Evolutionary conservation across 2,797 vertebrate species (phyloP), one percentile per base, ranked within the genome.

Genomic region (Coreius guichenoti): DNA sequence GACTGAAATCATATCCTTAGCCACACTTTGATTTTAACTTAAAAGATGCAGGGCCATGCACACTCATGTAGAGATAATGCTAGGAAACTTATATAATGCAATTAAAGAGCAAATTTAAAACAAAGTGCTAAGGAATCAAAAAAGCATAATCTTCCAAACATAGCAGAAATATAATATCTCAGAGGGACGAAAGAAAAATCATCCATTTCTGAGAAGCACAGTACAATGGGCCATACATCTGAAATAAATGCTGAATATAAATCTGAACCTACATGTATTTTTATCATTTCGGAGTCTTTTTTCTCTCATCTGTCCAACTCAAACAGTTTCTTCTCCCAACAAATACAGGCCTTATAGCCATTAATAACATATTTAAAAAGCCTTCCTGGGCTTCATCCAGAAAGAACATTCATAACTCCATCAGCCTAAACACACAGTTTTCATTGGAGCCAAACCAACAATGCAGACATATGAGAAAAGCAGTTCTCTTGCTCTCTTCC

Each of bases 341-440:
- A 76, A 77, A 83, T 84, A 87, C 87, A 87, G 85, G 65, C 74
- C 69, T 21, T 80, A 84, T 82, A 43, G 87, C 89, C 89, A 91
- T 90, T 90, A 92, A 91, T 87, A 92, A 91, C 87, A 89, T 54
- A 87, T 84, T 90, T 81, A 89, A 87, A 89, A 89, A 87, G 80
- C 87, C 87, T 87, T 86, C 72, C 80, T 84, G 86, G 88, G 87
- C 74, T 76, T 56, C 47, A 78, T 86, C 87, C 90, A 90, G 83
- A 83, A 65, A 87, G 87, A 88, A 90, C 89, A 89, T 88, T 92
- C 89, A 88, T 86, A 89, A 89, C 81, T 90, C 89, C 88, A 90
- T 90, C 90, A 89, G 85, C 88, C 88, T 87, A 89, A 89, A 91
- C 86, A 82, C 89, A 90, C 81, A 86, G 89, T 89, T 91, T 90